Percentiles rank a stretch among this genome's conserved stretches.
Conservation (phyloP, 2,113 vertebrate genomes). For the Mastomys natalensis region DNA sequence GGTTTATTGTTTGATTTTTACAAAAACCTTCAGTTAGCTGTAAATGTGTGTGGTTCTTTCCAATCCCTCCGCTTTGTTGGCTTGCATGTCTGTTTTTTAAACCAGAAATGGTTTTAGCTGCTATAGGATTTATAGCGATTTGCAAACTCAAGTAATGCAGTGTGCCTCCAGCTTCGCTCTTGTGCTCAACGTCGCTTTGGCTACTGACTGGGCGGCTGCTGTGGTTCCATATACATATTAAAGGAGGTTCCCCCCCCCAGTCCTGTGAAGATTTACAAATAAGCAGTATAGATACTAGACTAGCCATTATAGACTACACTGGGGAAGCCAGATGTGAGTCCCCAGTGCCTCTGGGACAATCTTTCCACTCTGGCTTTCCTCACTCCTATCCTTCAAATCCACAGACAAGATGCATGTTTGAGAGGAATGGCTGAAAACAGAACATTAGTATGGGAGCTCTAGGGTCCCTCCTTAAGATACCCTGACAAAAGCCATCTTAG, state of each 20-base stretch:
- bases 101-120: neutral
- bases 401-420: too few species aligned
- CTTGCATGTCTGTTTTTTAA: neutral
- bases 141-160: neutral
- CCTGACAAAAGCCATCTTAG: neutral
- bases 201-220: neutral
- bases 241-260: neutral
- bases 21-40: neutral
- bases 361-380: neutral
- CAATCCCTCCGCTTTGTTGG: neutral
- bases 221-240: neutral
- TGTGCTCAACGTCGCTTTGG: neutral
- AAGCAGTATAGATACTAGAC: neutral
- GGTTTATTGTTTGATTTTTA: neutral
- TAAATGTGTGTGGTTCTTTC: neutral
- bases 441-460: neutral
- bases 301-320: too few species aligned
- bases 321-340: too few species aligned
- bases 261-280: neutral
- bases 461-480: neutral
- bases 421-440: neutral
- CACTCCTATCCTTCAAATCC: rapidly evolving
- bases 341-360: neutral
- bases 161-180: neutral
- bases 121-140: neutral